Conservation (phyloP, 2,888 invertebrate species). For the Tetragonisca angustula region DNA sequence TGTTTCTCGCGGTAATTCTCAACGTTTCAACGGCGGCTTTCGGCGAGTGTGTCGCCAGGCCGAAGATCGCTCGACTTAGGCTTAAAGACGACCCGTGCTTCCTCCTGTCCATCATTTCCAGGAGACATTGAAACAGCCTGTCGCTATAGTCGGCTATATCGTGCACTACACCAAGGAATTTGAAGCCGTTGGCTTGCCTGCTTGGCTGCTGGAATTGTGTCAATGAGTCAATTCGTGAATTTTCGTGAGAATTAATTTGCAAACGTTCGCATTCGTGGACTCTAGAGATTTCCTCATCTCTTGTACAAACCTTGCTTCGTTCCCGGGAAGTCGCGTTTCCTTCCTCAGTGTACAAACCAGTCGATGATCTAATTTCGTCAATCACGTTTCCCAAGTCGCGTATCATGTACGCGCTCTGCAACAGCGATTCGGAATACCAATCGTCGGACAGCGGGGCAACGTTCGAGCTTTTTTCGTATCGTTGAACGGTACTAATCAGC, state of each 20-base stretch:
- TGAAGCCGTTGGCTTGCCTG: not conserved
- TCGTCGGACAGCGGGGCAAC: conserved; percentile 36
- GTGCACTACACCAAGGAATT: conserved; percentile 51
- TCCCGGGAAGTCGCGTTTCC: conserved; percentile 3
- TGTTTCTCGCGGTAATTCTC: conserved; percentile 34
- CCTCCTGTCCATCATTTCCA: not conserved
- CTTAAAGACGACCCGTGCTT: conserved; percentile 27
- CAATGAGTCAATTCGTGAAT: not conserved
- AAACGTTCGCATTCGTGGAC: too few relatives aligned
- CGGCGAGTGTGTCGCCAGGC: conserved; percentile 53
- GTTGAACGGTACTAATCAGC: conserved; percentile 23
- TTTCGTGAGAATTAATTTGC: not conserved
- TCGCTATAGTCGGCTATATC: conserved; percentile 36
- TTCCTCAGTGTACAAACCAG: conserved; percentile 14
- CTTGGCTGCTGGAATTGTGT: conserved; percentile 22
- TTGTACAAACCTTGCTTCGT: conserved; percentile 37
- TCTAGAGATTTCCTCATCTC: not conserved
- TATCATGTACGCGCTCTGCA: conserved; percentile 50
- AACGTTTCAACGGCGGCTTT: conserved; percentile 29
- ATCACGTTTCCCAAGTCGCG: conserved; percentile 46
- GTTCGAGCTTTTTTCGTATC: conserved; percentile 8
- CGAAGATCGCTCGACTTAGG: conserved; percentile 39
- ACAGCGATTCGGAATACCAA: conserved; percentile 56
- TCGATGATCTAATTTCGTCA: conserved; percentile 31
- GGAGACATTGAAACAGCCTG: conserved; percentile 48